Percentiles rank a stretch among this genome's conserved stretches.
These are phyloP conservation scores for Bryconaethiops microstoma DNA, from an alignment of 2,797 vertebrate genomes.

Conservation along the genomic window DNA sequence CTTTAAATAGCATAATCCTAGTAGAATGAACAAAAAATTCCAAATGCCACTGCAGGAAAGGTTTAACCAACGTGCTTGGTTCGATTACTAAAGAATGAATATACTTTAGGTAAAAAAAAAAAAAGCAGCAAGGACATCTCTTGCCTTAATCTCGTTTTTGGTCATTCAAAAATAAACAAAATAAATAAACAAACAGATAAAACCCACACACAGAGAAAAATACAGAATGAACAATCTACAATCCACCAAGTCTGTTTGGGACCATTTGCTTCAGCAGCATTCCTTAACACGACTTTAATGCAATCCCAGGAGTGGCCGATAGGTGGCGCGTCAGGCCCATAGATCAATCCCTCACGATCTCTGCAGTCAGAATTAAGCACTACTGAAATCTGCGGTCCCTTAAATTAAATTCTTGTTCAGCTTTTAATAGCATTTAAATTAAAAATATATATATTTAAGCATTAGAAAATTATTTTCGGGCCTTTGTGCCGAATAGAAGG, in stretches of 20 bases:
- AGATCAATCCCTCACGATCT: conserved; percentile 46
- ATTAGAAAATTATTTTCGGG: background rate
- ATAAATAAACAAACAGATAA: background rate
- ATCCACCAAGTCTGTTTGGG: background rate
- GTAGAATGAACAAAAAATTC: no score
- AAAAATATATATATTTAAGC: background rate
- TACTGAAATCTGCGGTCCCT: background rate
- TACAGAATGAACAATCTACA: background rate
- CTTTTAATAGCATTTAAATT: background rate
- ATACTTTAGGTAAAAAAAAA: no score
- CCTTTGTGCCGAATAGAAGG: background rate
- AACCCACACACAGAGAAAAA: background rate
- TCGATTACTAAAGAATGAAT: no score
- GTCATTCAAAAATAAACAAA: background rate
- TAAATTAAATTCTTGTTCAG: background rate
- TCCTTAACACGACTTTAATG: background rate
- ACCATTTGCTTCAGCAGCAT: conserved; percentile 11
- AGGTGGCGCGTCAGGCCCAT: conserved; percentile 80
- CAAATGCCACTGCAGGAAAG: no score
- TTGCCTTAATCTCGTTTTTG: background rate
- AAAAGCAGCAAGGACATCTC: background rate
- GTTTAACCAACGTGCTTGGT: no score
- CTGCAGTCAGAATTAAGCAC: conserved; percentile 18
- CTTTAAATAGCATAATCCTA: no score
- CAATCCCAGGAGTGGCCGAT: conserved; percentile 66